Conservation (phyloP, 1,140 invertebrate species). For the Lamellibrachia luymesi region DNA sequence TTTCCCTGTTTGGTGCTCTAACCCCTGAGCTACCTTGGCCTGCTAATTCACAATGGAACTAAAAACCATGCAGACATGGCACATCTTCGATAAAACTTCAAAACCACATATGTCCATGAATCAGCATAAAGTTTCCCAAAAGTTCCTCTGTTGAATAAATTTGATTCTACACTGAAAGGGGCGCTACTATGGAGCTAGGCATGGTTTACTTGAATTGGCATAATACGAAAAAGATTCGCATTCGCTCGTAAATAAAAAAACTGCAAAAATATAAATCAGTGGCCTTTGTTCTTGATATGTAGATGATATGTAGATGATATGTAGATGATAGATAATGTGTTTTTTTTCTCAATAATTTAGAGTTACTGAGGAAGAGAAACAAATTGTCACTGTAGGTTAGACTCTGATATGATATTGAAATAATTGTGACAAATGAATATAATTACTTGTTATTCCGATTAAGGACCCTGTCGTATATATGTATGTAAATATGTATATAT, state of each 20-base stretch:
- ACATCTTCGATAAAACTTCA: too few species aligned
- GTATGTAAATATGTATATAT: neutral
- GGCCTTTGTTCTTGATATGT: too few species aligned
- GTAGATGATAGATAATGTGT: neutral
- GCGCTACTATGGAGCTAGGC: too few species aligned
- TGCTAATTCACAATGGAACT: too few species aligned
- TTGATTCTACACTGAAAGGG: neutral
- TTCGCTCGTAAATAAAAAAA: neutral
- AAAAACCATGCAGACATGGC: too few species aligned
- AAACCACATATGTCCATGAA: neutral
- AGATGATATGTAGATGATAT: too few species aligned
- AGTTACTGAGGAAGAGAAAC: neutral
- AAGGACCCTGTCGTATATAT: neutral
- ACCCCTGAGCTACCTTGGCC: too few species aligned
- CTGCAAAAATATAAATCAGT: neutral
- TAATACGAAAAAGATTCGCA: neutral
- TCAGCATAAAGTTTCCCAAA: neutral
- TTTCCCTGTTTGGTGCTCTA: too few species aligned
- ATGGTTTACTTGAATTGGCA: too few species aligned
- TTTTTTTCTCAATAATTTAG: neutral
- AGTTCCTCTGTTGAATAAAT: neutral
- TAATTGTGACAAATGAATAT: too few species aligned
- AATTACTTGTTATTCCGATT: neutral
- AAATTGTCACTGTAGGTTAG: too few species aligned
- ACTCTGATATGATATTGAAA: neutral